Evolutionary conservation across 92 coral and sea anemone genomes (phyloP).

Genomic region (Diadumene lineata): DNA sequence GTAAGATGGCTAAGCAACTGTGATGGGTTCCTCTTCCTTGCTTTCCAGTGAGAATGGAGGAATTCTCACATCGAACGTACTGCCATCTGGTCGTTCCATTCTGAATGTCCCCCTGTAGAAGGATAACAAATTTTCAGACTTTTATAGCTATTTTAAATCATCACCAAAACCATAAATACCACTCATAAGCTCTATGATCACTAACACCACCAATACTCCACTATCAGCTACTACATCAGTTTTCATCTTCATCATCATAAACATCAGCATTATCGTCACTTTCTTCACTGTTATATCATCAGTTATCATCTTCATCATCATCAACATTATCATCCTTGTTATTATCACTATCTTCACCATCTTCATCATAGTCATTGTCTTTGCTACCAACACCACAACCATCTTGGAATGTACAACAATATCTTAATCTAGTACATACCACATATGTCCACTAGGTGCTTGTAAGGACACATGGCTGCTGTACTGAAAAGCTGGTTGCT

Average conservation of each 20-base stretch:
- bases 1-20: constrained; percentile 33
- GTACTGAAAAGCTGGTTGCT: constrained; percentile 96
- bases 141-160: too few relatives aligned
- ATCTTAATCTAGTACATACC: constrained; percentile 47
- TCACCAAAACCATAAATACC: too few relatives aligned
- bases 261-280: not conserved
- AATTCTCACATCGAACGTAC: constrained; percentile 89
- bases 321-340: not conserved
- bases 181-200: too few relatives aligned
- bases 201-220: too few relatives aligned
- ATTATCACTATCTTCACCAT: not conserved
- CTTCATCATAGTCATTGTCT: not conserved
- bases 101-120: constrained; percentile 90
- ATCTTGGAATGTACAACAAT: not conserved
- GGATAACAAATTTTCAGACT: not conserved
- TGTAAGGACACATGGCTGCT: constrained; percentile 99
- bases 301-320: not conserved
- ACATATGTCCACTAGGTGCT: constrained; percentile 99
- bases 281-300: not conserved
- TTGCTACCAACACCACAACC: not conserved
- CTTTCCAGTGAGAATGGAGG: constrained; percentile 99
- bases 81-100: constrained; percentile 93
- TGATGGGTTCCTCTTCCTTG: constrained; percentile 77
- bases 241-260: too few relatives aligned
- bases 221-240: too few relatives aligned